Evolutionary conservation across 1,140 invertebrate species (phyloP), one percentile per base, ranked within the genome.

Genomic region (Caenorhabditis tropicalis): DNA sequence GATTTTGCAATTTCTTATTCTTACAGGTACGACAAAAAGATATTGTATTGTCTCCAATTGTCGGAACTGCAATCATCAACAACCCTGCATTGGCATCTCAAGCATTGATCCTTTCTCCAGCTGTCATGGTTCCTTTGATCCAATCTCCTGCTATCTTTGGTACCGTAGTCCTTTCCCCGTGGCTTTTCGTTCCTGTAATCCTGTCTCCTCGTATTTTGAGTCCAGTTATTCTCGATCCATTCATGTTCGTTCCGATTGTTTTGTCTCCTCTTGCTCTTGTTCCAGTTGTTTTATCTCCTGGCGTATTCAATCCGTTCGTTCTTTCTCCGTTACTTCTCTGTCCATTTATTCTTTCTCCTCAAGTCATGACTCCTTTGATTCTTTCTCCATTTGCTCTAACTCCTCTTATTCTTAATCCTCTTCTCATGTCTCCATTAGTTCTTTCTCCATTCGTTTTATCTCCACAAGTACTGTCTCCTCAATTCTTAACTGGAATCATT

Each of bases 181-280:
- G 82, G 85, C n/a, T 91, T 2, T 91, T 90, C 53, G 84, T 89
- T 24, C 89, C 89, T 9, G 80, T 89, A 5, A 88, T 89, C 65
- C 56, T 90, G 15, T 82, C 83, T 24, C 89, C 89, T 56, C 88
- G 88, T 82, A 81, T 88, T 19, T 79, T 87, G 24, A 74, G 82
- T 16, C 87, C 87, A 7, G 36, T 87, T 15, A 85, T 87, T 24
- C 49, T 87, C 15, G 80, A 81, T 43, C 87, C 87, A 0, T 56
- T 87, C 48, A 80, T 87, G 46, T 85, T 87, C 58, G 79, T 58
- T 15, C 87, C 87, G 4, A 74, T 87, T 27, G 46, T 87, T n/a
- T 70, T 87, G 1, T 79, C 51, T n/a, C 82, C 86, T 16, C 43
- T 83, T 31, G 84, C 80, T 27, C 82, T 85, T 1, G 51, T 56